Conservation (phyloP, 1,140 invertebrate genomes). For the Lordiphosa clarofinis region DNA sequence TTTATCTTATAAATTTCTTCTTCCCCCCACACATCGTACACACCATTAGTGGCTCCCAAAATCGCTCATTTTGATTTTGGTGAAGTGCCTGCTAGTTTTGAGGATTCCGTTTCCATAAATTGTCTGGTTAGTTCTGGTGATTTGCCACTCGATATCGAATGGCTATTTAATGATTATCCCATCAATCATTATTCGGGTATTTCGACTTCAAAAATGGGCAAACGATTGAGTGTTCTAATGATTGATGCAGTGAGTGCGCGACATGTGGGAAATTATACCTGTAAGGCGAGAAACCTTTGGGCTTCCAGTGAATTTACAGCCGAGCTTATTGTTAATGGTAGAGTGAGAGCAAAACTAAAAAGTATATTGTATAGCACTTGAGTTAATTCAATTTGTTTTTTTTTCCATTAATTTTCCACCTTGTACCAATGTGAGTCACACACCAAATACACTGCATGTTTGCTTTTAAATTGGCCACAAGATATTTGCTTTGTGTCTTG, state of each 20-base stretch:
- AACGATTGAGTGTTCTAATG: conserved; percentile 81
- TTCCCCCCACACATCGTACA: conserved; percentile 1
- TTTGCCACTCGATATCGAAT: conserved; percentile 83
- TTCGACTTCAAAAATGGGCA: conserved; percentile 83
- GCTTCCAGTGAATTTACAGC: conserved; percentile 79
- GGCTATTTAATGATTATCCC: conserved; percentile 83
- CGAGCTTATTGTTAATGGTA: conserved; percentile 74
- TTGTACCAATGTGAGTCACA: conserved; percentile 19
- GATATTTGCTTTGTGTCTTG: conserved; percentile 29
- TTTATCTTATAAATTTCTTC: conserved; percentile 26
- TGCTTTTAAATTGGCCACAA: conserved; percentile 35
- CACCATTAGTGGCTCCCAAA: conserved; percentile 82
- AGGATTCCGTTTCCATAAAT: conserved; percentile 83
- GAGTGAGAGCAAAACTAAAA: conserved; percentile 12
- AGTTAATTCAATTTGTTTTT: conserved; percentile 28
- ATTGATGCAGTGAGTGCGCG: conserved; percentile 80
- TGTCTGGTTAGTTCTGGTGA: conserved; percentile 85
- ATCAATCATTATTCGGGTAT: conserved; percentile 77
- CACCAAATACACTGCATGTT: conserved; percentile 57
- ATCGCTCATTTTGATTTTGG: conserved; percentile 85
- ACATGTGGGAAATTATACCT: conserved; percentile 85
- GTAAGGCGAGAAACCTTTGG: conserved; percentile 85
- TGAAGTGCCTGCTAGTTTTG: conserved; percentile 83
- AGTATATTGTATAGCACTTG: conserved; percentile 44
- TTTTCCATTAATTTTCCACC: conserved; percentile 26